phyloP scores from a whole-genome alignment of 2,888 invertebrate species.

The Xanthorhoe spadicearia region DNA sequence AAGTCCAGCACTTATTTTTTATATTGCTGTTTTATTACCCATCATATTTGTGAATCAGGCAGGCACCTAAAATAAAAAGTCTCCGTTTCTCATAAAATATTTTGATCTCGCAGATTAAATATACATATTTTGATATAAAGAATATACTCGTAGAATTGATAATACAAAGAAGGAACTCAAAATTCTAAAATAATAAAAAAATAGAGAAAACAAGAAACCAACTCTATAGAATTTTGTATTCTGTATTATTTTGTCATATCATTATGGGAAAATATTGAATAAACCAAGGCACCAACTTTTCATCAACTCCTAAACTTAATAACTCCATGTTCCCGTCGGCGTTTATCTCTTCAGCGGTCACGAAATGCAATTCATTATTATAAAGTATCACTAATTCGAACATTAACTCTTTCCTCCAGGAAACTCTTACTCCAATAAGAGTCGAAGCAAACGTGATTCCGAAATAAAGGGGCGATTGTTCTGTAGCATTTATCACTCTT shows the following conservation, averaged over 20 bases:
- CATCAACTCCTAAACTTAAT: neutral
- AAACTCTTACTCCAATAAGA: too few species aligned
- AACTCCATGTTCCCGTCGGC: constrained; percentile 10
- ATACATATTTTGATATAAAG: too few species aligned
- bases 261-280: neutral
- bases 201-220: too few species aligned
- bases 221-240: too few species aligned
- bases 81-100: constrained; percentile 19
- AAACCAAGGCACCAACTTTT: neutral
- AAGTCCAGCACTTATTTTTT: constrained; percentile 39
- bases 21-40: constrained; percentile 24
- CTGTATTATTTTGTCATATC: too few species aligned
- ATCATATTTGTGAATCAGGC: constrained; percentile 10
- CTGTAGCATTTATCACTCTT: constrained; percentile 59
- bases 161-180: too few species aligned
- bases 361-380: constrained; percentile 46
- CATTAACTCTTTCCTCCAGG: constrained; percentile 51
- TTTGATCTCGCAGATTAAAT: neutral
- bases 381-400: constrained; percentile 31
- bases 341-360: constrained; percentile 50
- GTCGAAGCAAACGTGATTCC: constrained; percentile 60
- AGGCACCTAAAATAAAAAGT: constrained; percentile 16
- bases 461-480: constrained; percentile 66
- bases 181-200: too few species aligned
- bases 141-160: too few species aligned